phyloP scores from a whole-genome alignment of 2,113 vertebrate species.

The Amazona guildingii region DNA sequence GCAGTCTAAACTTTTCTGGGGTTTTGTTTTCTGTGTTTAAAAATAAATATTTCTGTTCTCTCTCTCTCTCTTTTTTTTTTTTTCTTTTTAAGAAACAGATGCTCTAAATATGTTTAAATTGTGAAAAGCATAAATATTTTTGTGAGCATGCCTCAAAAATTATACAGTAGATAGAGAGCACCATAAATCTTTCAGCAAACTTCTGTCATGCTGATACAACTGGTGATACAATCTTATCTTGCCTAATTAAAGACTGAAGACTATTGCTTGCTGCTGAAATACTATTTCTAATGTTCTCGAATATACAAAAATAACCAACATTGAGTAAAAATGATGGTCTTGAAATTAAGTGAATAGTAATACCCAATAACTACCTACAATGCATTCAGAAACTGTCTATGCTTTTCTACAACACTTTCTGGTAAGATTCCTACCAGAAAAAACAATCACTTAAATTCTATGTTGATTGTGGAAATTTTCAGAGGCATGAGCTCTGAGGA shows the following conservation, averaged over 20 bases:
- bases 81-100: background rate
- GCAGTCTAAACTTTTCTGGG: background rate
- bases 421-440: background rate
- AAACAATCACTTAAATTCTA: background rate
- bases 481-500: background rate
- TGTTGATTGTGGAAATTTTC: background rate
- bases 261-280: background rate
- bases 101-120: background rate
- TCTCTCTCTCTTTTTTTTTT: background rate
- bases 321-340: background rate
- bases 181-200: background rate
- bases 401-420: background rate
- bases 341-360: background rate
- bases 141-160: background rate
- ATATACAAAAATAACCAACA: background rate
- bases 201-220: background rate
- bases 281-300: background rate
- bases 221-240: background rate
- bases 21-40: background rate
- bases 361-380: background rate
- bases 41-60: background rate
- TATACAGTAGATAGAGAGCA: background rate
- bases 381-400: background rate
- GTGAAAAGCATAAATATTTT: background rate
- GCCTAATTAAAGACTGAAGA: background rate